phyloP scores from a whole-genome alignment of 2,113 vertebrate species.

The Tursiops truncatus region DNA sequence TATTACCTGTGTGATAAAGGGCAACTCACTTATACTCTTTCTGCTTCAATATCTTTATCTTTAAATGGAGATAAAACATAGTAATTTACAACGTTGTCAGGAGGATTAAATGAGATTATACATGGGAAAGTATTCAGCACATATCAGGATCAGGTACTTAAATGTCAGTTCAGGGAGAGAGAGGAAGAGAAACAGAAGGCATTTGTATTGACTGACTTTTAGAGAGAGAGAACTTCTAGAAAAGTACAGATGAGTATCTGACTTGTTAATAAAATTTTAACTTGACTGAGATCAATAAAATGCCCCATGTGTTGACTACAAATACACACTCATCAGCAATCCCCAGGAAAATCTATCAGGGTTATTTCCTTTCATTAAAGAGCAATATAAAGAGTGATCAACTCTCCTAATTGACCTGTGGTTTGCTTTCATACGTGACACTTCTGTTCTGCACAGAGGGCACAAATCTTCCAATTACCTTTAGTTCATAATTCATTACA shows the following conservation, averaged over 20 bases:
- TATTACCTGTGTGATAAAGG: not conserved
- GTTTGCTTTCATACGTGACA: slow-evolving; percentile 64
- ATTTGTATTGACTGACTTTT: slow-evolving; percentile 32
- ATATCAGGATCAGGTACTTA: not conserved
- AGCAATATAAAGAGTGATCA: slow-evolving; percentile 77
- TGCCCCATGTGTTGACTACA: slow-evolving; percentile 21
- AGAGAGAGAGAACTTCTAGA: slow-evolving; percentile 31
- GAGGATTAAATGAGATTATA: not conserved
- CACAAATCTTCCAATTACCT: slow-evolving; percentile 65
- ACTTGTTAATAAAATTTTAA: slow-evolving; percentile 65
- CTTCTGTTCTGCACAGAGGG: slow-evolving; percentile 52
- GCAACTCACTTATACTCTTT: not conserved
- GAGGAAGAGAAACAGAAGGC: not conserved
- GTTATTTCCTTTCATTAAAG: slow-evolving; percentile 74
- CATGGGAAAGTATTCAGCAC: not conserved
- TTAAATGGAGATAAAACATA: not conserved
- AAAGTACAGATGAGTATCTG: slow-evolving; percentile 28
- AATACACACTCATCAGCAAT: slow-evolving; percentile 57
- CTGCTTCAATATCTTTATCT: not conserved
- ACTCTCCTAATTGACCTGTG: slow-evolving; percentile 63
- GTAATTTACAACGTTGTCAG: not conserved
- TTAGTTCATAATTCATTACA: slow-evolving; percentile 69
- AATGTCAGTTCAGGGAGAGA: not conserved
- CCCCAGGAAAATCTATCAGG: slow-evolving; percentile 69
- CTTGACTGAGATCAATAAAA: slow-evolving; percentile 66